A percentile compares a stretch with the other conserved stretches of the same genome.
Evolutionary conservation across 2,113 vertebrate genomes (phyloP).

Genomic region (Furnarius figulus): DNA sequence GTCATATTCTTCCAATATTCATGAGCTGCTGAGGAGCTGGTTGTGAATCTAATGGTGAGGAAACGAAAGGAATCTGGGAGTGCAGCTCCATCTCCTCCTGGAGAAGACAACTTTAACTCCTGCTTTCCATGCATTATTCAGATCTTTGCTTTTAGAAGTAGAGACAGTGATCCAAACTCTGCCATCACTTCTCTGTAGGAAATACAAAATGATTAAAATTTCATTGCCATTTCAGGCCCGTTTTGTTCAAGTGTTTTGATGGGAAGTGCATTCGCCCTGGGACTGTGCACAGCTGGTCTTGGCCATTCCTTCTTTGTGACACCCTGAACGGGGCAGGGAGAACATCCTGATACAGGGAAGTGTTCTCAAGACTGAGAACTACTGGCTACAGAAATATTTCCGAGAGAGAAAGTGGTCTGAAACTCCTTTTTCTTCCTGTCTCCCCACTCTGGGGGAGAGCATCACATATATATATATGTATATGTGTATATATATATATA

Average conservation of each 20-base stretch:
- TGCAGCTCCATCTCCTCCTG: not conserved
- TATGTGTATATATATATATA: too few relatives aligned
- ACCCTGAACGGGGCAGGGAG: too few relatives aligned
- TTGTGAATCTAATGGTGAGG: not conserved
- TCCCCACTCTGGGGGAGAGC: too few relatives aligned
- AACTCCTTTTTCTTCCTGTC: too few relatives aligned
- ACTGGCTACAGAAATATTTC: too few relatives aligned
- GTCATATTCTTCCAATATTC: constrained; percentile 12
- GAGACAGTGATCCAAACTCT: not conserved
- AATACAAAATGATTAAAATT: not conserved
- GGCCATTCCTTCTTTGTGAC: not conserved
- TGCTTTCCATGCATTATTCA: not conserved
- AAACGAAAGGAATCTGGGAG: not conserved
- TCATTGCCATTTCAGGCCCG: not conserved
- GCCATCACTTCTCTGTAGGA: not conserved
- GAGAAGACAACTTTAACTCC: not conserved
- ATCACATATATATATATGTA: too few relatives aligned
- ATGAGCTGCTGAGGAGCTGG: not conserved
- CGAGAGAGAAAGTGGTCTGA: too few relatives aligned
- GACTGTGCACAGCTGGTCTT: accelerated
- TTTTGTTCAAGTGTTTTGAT: not conserved
- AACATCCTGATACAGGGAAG: too few relatives aligned
- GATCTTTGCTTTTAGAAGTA: not conserved
- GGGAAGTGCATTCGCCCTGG: not conserved
- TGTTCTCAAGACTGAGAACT: too few relatives aligned